These are phyloP conservation scores for Plecotus auritus DNA, from an alignment of 2,113 vertebrate species.

Conservation along the genomic window DNA sequence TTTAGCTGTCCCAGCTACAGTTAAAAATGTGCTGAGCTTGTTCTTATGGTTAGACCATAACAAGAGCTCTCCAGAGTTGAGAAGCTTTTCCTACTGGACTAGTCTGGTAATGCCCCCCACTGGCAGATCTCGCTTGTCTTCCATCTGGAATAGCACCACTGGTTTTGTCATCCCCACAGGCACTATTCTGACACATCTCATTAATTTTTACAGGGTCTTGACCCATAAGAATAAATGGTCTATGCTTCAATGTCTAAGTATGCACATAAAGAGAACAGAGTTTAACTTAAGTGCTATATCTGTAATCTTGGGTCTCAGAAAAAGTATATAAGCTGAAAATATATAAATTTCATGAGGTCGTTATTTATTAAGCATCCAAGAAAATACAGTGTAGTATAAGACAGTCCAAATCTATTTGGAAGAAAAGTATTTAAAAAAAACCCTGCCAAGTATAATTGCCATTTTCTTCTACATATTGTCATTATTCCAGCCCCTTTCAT, in stretches of 20 bases:
- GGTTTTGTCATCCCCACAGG: conserved; percentile 60
- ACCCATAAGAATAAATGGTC: conserved; percentile 71
- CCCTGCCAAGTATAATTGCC: background rate
- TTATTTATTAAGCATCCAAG: conserved; percentile 51
- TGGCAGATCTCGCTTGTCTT: background rate
- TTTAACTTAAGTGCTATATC: conserved; percentile 60
- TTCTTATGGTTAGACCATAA: background rate
- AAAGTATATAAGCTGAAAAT: conserved; percentile 47
- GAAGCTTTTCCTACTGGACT: background rate
- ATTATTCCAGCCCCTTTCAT: background rate
- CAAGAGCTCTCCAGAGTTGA: background rate
- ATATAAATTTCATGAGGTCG: background rate
- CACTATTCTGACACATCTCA: conserved; percentile 62
- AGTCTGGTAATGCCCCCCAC: background rate
- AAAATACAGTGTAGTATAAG: background rate
- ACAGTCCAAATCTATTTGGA: background rate
- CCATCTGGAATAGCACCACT: conserved; percentile 44
- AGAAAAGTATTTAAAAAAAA: background rate
- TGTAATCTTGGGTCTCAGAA: conserved; percentile 39
- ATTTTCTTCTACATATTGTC: background rate
- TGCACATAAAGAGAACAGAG: conserved; percentile 68
- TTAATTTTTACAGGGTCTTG: conserved; percentile 75
- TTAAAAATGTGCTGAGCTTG: background rate
- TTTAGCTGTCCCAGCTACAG: background rate
- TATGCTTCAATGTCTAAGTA: conserved; percentile 72